phyloP scores from a whole-genome alignment of 1,140 invertebrate genomes.

The Charaxes varanes region DNA sequence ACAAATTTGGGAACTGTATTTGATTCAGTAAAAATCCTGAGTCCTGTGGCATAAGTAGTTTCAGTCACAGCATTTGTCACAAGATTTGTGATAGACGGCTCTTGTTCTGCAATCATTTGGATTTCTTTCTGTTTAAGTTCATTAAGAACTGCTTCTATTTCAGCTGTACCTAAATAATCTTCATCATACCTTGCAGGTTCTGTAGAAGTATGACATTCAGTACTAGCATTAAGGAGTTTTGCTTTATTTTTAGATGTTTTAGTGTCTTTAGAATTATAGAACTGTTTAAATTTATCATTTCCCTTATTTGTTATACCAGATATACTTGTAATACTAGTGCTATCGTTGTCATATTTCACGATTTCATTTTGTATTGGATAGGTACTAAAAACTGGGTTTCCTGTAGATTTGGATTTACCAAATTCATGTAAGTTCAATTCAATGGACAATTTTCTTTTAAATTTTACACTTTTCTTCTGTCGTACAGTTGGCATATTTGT shows the following conservation, averaged over 20 bases:
- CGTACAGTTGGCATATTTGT: constrained; percentile 15
- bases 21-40: constrained; percentile 7
- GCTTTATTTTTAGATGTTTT: neutral
- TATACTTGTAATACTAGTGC: constrained; percentile 5
- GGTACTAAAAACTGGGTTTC: no score
- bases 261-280: constrained; percentile 17
- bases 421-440: constrained; percentile 15
- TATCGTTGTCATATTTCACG: no score
- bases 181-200: constrained; percentile 9
- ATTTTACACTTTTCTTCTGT: constrained; percentile 8
- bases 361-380: no score
- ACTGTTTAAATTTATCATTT: constrained; percentile 23
- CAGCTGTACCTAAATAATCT: constrained; percentile 23
- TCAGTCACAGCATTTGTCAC: constrained; percentile 39
- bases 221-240: neutral
- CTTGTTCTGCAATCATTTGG: constrained; percentile 30
- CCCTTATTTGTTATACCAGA: constrained; percentile 19
- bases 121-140: constrained; percentile 40
- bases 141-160: constrained; percentile 40
- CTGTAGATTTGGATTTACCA: constrained; percentile 10
- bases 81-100: constrained; percentile 27
- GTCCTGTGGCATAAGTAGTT: constrained; percentile 26
- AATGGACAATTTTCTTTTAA: constrained; percentile 17
- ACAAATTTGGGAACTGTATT: no score
- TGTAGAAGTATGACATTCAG: constrained; percentile 1